Percentiles rank a stretch among this genome's conserved stretches.
Conservation (phyloP, 1,140 invertebrate species). For the Penaeus japonicus region DNA sequence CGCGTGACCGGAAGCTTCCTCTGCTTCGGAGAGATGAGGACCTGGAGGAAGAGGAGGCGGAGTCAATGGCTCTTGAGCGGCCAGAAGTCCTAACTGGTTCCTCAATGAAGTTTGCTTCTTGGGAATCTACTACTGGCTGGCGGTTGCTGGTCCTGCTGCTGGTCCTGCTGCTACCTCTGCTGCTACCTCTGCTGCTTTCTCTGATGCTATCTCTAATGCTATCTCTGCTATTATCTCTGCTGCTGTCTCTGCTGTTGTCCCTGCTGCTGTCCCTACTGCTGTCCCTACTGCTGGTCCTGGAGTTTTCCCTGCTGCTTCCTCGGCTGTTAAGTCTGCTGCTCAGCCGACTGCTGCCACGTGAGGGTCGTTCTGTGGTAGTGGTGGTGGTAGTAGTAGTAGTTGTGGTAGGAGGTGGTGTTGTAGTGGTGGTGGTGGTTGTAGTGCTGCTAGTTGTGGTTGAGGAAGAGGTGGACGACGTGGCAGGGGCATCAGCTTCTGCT, state of each 20-base stretch:
- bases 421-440: conserved; percentile 42
- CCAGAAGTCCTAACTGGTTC: background rate
- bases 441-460: conserved; percentile 13
- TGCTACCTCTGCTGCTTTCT: background rate
- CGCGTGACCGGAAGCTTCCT: background rate
- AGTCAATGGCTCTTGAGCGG: background rate
- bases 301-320: background rate
- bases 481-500: background rate
- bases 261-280: background rate
- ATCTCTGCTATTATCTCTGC: background rate
- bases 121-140: background rate
- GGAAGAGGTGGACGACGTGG: background rate
- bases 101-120: conserved; percentile 29
- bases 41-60: conserved; percentile 7
- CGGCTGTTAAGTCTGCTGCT: conserved; percentile 16
- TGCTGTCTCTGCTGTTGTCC: background rate
- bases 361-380: conserved; percentile 9
- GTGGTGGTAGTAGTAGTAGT: conserved; percentile 35
- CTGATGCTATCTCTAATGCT: background rate
- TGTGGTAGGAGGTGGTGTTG: conserved; percentile 28
- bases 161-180: background rate
- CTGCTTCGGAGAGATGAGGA: background rate
- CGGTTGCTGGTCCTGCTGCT: background rate
- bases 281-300: background rate
- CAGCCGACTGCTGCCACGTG: background rate